Evolutionary conservation across 2,797 vertebrate genomes (phyloP).

Genomic region (Hephaestus fuliginosus): DNA sequence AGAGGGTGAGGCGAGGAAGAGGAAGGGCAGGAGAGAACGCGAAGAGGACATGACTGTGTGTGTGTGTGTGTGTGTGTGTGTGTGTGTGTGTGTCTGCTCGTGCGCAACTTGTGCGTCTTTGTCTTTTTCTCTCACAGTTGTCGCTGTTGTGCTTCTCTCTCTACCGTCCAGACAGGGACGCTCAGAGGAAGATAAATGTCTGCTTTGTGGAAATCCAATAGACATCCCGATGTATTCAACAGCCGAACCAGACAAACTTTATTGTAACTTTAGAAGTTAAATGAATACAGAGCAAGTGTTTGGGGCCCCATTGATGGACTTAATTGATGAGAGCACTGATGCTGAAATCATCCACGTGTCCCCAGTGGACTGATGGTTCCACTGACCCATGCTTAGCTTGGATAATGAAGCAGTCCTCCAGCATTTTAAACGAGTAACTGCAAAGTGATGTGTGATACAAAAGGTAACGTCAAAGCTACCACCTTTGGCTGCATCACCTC

Average conservation of each 20-base stretch:
- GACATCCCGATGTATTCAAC: slow-evolving; percentile 63
- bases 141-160: slow-evolving; percentile 10
- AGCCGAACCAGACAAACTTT: slow-evolving; percentile 56
- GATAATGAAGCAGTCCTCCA: slow-evolving; percentile 1
- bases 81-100: background rate
- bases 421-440: background rate
- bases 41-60: background rate
- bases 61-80: slow-evolving; percentile 7
- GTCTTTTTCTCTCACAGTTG: slow-evolving; percentile 7
- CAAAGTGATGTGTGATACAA: background rate
- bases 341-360: slow-evolving; percentile 13
- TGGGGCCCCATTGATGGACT: background rate
- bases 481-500: background rate
- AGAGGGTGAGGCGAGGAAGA: slow-evolving; percentile 18
- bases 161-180: slow-evolving; percentile 24
- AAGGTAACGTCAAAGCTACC: background rate
- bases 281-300: slow-evolving; percentile 14
- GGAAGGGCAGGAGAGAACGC: background rate
- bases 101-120: slow-evolving; percentile 4
- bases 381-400: background rate
- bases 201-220: slow-evolving; percentile 62
- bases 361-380: background rate
- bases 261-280: slow-evolving; percentile 41
- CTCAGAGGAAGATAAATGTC: slow-evolving; percentile 66
- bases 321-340: slow-evolving; percentile 22